Base-by-base conservation (phyloP, 2,797 vertebrate species). In the Gymnodraco acuticeps region DNA sequence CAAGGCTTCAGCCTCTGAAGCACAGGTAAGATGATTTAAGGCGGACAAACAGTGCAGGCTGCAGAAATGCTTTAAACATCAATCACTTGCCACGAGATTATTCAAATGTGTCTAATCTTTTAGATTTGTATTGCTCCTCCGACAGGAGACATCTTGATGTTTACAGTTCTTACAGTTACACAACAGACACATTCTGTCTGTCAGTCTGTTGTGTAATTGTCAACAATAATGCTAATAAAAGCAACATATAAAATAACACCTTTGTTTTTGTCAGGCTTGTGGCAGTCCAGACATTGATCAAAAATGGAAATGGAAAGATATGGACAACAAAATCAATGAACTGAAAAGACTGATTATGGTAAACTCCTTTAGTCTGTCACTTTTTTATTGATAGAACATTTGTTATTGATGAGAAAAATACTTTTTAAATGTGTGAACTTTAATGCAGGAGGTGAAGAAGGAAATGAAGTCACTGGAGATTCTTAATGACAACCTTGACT, bases 321-420 rank as follows among this genome's bases (percentile, higher is more conserved):
- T 92, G 68, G 75, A 90, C 76, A 43, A 51, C 61, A 58, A 23
- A 52, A 46, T 93, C 17, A 52, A 10, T 16, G 63, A 73, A 2
- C 55, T 93, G 50, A 83, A 70, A 19, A n/a, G 0, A 5, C 55
- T 54, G 45, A 76, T 20, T 46, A n/a, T 1, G 86, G 92, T 92
- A 83, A 89, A 65, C 7, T 54, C 19, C 45, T 10, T 17, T 48
- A 0, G 6, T 43, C 6, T 33, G 1, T 0, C 33, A 13, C 33
- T 20, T 50, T 43, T 3, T 48, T 0, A 62, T 16, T 11, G 15
- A 11, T 38, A 10, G 20, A 0, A 11, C 60, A 27, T 42, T 60
- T 54, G 1, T 10, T 58, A 14, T 33, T 41, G 13, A n/a, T 33
- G 9, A 1, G 9, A 59, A 56, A n/a, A 12, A 1, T 5, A 0